Conservation (phyloP, 1,140 invertebrate species). For the Drosophila jambulina region DNA sequence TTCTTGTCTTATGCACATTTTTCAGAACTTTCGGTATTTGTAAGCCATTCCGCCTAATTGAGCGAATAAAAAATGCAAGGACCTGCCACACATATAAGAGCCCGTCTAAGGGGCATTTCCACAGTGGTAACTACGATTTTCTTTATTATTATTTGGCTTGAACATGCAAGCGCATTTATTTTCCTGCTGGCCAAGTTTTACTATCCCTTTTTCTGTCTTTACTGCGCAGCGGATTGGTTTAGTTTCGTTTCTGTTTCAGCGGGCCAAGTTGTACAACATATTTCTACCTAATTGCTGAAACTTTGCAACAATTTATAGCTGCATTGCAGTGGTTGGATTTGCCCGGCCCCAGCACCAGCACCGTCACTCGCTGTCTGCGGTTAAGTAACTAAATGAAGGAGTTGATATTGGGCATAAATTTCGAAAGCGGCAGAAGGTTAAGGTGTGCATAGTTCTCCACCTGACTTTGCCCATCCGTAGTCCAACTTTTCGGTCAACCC, state of each 20-base stretch:
- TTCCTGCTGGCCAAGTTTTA: slow-evolving; percentile 54
- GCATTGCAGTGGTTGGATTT: slow-evolving; percentile 71
- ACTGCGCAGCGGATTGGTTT: slow-evolving; percentile 24
- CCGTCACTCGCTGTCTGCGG: slow-evolving; percentile 10
- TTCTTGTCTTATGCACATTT: background rate
- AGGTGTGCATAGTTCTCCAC: slow-evolving; percentile 50
- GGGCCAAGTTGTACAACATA: slow-evolving; percentile 68
- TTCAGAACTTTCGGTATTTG: slow-evolving; percentile 9
- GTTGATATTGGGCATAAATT: slow-evolving; percentile 65
- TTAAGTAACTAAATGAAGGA: slow-evolving; percentile 60
- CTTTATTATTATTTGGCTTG: slow-evolving; percentile 73
- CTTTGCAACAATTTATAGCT: slow-evolving; percentile 80
- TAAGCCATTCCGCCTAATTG: slow-evolving; percentile 27
- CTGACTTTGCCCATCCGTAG: slow-evolving; percentile 28
- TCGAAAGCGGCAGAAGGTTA: slow-evolving; percentile 37
- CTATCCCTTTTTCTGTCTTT: slow-evolving; percentile 22
- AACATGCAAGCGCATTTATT: slow-evolving; percentile 80
- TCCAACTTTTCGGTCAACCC: slow-evolving; percentile 36
- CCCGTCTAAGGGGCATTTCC: slow-evolving; percentile 1
- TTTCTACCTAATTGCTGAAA: slow-evolving; percentile 76
- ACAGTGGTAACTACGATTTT: slow-evolving; percentile 47
- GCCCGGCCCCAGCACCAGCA: background rate
- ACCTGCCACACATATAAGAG: background rate
- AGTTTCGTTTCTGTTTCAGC: slow-evolving; percentile 34
- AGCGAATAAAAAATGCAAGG: slow-evolving; percentile 15